Base-by-base conservation (phyloP, 2,113 vertebrate species). In the Tenebrosternarchus preto region DNA sequence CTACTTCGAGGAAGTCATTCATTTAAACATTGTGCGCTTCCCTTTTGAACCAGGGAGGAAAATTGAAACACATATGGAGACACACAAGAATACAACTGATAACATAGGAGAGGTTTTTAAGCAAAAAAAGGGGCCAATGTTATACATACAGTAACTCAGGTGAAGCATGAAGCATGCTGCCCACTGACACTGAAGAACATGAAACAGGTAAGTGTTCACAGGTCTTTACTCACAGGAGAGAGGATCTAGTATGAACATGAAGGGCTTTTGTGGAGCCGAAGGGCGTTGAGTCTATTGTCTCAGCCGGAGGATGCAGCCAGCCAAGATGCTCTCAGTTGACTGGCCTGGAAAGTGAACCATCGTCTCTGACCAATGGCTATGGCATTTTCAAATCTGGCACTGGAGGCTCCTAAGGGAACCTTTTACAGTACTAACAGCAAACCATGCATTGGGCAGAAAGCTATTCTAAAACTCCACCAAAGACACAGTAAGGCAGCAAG, bases 1-100 rank as follows among this genome's bases (percentile, higher is more conserved):
- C 86, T 85, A 85, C 86, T 90, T 86, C 84, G 87, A 90, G 88
- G 88, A 88, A 87, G 91, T 91, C 90, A 92, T 90, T 87, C 87
- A 91, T 91, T 79, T 85, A 53, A 57, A 17, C 20, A 25, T 22
- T 73, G 66, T 73, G 50, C 33, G 56, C 80, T 77, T 73, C 75
- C 31, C 20, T 74, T 27, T 43, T 22, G 19, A 61, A n/a, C 60
- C 71, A 27, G 39, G 31, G 29, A 81, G 39, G 79, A 59, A 77
- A 77, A 68, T 43, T 68, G 53, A 69, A 57, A 72, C 25, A 73
- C 63, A 63, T n/a, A 46, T 64, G 63, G 46, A 70, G 50, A 64
- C 43, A 29, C 4, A 6, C 46, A 24, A 68, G 31, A 77, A 67
- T 56, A 31, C 11, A 63, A 63, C 27, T 55, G 7, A 33, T 3